Evolutionary conservation across 2,888 invertebrate genomes (phyloP), one percentile per base, ranked within the genome.

Genomic region (Teinopalpus imperialis): DNA sequence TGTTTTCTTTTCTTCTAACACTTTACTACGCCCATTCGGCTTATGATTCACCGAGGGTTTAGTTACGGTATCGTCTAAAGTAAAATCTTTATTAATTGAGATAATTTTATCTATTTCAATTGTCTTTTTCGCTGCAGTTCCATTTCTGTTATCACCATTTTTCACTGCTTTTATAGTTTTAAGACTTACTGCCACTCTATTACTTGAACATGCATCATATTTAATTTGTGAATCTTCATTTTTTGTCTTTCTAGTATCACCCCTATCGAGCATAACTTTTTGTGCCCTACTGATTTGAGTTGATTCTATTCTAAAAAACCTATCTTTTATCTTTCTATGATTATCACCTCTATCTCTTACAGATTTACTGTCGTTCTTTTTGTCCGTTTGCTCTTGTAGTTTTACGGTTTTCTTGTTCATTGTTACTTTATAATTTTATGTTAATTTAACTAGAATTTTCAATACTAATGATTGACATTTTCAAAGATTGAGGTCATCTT

Each of bases 341-440:
- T n/a, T 8, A 20, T 32, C 31, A 10, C 10, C 35, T 10, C 23
- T 35, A 4, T 41, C 35, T 12, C 14, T 40, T 24, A 23, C 9
- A 6, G 23, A 9, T 41, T 8, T 46, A 6, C 20, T 13, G 14
- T 30, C 23, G 6, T 8, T 20, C 18, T 20, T 34, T 40, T 46
- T 40, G 20, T 32, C 32, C 6, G 32, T 27, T 20, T 32, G 21
- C 16, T 35, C 46, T 21, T 21, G 27, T 10, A 14, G 16, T 36
- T 41, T 46, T 34, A n/a, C 4, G 1, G n/a, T 29, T 36, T 29
- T 41, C 21, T 35, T 41, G 13, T 34, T 12, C 41, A 36, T 41
- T 26, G 2, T 18, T 13, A 39, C 21, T 26, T 39, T 14, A 7
- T 27, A 20, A 45, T 20, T 34, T 45, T 32, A 3, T 9, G 3